These are phyloP conservation scores for Sminthurides bifidus DNA, from an alignment of 1,140 invertebrate genomes.

Conservation along the genomic window DNA sequence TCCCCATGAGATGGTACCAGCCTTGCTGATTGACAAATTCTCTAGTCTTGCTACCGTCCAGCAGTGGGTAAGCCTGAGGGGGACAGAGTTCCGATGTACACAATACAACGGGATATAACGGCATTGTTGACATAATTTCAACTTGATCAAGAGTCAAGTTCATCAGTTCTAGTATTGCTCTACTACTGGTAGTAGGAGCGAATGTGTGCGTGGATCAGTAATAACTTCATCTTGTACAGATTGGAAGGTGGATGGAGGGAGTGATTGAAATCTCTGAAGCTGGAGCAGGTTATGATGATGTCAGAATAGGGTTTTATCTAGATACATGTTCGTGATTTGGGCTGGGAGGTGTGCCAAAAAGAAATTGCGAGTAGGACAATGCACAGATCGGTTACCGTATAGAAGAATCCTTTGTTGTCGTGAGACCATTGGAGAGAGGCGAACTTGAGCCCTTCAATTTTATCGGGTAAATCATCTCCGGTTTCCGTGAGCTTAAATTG, in stretches of 20 bases:
- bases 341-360: neutral
- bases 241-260: no score
- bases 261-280: no score
- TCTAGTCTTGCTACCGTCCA: slow-evolving; percentile 80
- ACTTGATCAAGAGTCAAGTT: no score
- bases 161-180: neutral
- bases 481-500: slow-evolving; percentile 64
- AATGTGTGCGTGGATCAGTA: no score
- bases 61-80: slow-evolving; percentile 22
- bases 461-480: slow-evolving; percentile 74
- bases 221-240: no score
- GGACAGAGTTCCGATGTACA: no score
- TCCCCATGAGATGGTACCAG: slow-evolving; percentile 80
- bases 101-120: no score
- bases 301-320: no score
- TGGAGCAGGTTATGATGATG: no score
- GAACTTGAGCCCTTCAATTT: slow-evolving; percentile 81
- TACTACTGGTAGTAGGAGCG: neutral
- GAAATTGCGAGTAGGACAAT: neutral
- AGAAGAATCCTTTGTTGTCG: slow-evolving; percentile 89
- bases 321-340: neutral
- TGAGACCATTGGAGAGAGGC: slow-evolving; percentile 84
- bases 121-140: no score
- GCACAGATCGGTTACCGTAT: slow-evolving; percentile 51
- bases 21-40: slow-evolving; percentile 80